Percentiles rank a stretch among this genome's conserved stretches.
Evolutionary conservation across 2,113 vertebrate genomes (phyloP).

Genomic region (Aythya baeri): DNA sequence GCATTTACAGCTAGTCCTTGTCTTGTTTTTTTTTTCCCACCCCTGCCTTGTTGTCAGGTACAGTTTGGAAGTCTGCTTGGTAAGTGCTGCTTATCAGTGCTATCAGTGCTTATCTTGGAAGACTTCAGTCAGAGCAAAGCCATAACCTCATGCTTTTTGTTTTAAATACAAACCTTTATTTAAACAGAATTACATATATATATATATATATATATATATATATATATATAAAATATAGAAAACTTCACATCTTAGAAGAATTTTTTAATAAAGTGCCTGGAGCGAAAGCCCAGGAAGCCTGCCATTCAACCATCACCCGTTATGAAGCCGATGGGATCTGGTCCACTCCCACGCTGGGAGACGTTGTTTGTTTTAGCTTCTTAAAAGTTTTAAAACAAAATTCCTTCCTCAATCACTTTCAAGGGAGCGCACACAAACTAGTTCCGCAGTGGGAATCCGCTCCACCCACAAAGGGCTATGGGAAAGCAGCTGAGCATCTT

Average conservation of each 20-base stretch:
- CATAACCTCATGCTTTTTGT: neutral
- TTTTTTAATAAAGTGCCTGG: neutral
- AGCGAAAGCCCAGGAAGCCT: neutral
- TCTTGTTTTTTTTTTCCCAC: neutral
- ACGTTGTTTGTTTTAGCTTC: neutral
- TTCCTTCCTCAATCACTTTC: neutral
- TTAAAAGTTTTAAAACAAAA: conserved; percentile 30
- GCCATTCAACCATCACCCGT: neutral
- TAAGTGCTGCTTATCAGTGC: neutral
- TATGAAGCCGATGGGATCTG: neutral
- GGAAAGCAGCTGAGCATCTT: neutral
- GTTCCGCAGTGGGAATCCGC: neutral
- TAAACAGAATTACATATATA: neutral
- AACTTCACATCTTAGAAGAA: neutral
- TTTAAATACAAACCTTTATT: neutral
- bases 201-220: neutral
- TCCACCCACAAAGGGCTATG: neutral
- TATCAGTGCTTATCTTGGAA: neutral
- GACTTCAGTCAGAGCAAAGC: neutral
- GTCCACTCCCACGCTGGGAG: neutral
- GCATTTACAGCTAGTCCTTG: neutral
- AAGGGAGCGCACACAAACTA: neutral
- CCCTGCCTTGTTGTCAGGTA: neutral
- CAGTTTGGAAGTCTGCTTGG: neutral
- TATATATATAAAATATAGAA: neutral